These are phyloP conservation scores for Solen grandis DNA, from an alignment of 1,140 invertebrate genomes.

Conservation along the genomic window DNA sequence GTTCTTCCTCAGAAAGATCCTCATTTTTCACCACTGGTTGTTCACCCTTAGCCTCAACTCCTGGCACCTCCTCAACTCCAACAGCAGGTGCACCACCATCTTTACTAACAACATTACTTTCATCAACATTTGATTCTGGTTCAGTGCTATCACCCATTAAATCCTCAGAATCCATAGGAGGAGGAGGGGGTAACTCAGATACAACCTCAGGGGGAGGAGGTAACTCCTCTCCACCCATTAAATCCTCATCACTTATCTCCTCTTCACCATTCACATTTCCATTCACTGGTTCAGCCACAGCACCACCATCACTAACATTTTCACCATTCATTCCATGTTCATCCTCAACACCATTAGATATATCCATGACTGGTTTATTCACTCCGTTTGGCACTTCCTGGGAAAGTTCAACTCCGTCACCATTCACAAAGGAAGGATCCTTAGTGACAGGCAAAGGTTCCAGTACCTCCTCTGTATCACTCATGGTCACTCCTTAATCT, in stretches of 20 bases:
- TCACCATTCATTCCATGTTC: constrained; percentile 34
- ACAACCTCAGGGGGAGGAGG: constrained; percentile 49
- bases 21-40: constrained; percentile 1
- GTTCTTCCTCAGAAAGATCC: constrained; percentile 40
- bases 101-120: constrained; percentile 46
- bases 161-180: background rate
- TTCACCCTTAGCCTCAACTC: background rate
- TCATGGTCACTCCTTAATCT: constrained; percentile 38
- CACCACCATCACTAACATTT: constrained; percentile 12
- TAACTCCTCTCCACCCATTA: constrained; percentile 32
- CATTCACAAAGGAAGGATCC: constrained; percentile 34
- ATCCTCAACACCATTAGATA: constrained; percentile 29
- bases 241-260: background rate
- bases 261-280: constrained; percentile 15
- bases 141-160: constrained; percentile 11
- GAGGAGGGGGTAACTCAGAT: constrained; percentile 37
- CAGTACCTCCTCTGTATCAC: constrained; percentile 41
- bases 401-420: constrained; percentile 1
- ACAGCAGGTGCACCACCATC: constrained; percentile 37
- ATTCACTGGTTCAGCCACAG: constrained; percentile 24
- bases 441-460: constrained; percentile 51
- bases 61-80: constrained; percentile 17
- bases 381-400: constrained; percentile 40
- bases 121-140: constrained; percentile 31
- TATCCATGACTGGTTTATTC: constrained; percentile 37